These are phyloP conservation scores for Nowickia ferox DNA, from an alignment of 2,888 invertebrate species.

Conservation along the genomic window DNA sequence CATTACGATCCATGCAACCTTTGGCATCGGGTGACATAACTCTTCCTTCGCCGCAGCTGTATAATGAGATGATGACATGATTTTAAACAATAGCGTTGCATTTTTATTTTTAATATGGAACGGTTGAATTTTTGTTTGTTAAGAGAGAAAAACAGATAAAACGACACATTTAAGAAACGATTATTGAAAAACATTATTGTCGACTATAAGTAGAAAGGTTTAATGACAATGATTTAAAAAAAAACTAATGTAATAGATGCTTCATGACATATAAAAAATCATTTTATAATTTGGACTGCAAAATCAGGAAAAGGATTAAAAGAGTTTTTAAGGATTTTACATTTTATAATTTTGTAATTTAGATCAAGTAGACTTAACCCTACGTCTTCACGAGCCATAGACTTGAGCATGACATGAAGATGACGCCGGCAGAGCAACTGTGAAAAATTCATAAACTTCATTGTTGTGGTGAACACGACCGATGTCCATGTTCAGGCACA, in stretches of 20 bases:
- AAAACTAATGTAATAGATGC: background rate
- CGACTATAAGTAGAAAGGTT: background rate
- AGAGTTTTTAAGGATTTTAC: no score
- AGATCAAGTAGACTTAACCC: no score
- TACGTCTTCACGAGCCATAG: no score
- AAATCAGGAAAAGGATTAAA: no score
- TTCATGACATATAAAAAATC: no score
- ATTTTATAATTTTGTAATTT: no score
- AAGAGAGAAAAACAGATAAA: slow-evolving; percentile 48
- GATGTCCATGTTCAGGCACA: no score
- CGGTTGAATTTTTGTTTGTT: slow-evolving; percentile 24
- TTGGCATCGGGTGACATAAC: slow-evolving; percentile 95
- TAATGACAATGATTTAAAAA: background rate
- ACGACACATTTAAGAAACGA: slow-evolving; percentile 53
- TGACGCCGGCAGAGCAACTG: no score
- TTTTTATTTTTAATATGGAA: background rate
- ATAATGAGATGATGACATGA: slow-evolving; percentile 33
- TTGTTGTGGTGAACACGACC: no score
- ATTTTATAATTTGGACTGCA: no score
- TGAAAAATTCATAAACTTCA: no score
- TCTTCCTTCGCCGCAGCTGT: slow-evolving; percentile 96
- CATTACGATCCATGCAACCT: slow-evolving; percentile 97
- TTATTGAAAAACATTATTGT: slow-evolving; percentile 28
- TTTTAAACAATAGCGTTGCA: background rate
- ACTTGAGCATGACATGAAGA: no score